Base-by-base conservation (phyloP, 2,797 vertebrate genomes). In the Sebastolobus alascanus region DNA sequence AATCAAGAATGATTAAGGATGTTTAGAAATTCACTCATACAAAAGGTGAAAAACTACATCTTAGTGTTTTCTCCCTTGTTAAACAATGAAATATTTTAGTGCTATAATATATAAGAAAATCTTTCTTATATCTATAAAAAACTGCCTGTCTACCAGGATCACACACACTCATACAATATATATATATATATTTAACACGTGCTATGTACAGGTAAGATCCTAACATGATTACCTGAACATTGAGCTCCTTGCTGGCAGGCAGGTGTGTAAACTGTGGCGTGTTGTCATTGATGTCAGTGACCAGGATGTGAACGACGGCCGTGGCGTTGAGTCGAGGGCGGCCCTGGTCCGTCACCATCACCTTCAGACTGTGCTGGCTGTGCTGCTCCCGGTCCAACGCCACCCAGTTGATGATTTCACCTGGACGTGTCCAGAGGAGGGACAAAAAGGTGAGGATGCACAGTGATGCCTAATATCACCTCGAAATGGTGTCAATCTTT, bases 261-360 rank as follows among this genome's bases (percentile, higher is more conserved):
- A 94, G 90, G 91, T 97, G 95, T 4, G 93, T 96, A 84, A 99
- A 99, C 73, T 90, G 92, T 0, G 98, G 98, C 0, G 89, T 61
- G 82, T 97, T 97, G 85, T 99, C 98, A 1, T 99, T 99, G 91
- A 96, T 16, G 85, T 99, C 98, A 0, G 88, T 94, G 70, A 99
- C 93, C 0, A 93, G 70, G 79, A 99, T 79, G 76, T 95, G 95
- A 70, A 96, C 92, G 0, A 87, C 55, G 65, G 93, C 66, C 0
- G 96, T 98, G 93, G 96, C 91, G 1, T 96, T 99, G 65, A 93
- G 96, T 0, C 84, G 95, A 0, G 97, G 97, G 8, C 84, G 89
- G 14, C 98, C 98, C 1, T 96, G 95, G 83, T 99, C 98, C 0
- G 93, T 96, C 86, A 95, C 98, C 72, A 99, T 93, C 79, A 98